Conservation (phyloP, 2,888 invertebrate genomes). For the Pharmacophagus antenor region DNA sequence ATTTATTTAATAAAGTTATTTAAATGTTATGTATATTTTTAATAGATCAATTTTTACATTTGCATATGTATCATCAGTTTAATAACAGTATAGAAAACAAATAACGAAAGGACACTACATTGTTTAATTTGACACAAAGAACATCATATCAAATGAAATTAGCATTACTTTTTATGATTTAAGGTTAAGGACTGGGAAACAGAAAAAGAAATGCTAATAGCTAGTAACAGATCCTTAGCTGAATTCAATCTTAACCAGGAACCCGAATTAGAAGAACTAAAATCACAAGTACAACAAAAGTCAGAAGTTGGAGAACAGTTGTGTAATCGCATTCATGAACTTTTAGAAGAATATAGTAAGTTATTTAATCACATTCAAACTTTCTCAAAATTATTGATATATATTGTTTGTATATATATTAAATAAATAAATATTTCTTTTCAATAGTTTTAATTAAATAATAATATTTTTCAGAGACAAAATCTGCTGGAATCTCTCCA, state of each 20-base stretch:
- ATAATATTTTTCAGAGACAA: constrained; percentile 81
- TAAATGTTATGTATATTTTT: too few species aligned
- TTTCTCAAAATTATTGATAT: neutral
- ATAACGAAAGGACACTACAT: too few species aligned
- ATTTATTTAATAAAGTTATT: too few species aligned
- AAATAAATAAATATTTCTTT: neutral
- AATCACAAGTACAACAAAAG: constrained; percentile 85
- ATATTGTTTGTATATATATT: neutral
- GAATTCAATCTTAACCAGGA: constrained; percentile 94
- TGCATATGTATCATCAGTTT: too few species aligned
- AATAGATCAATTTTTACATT: too few species aligned
- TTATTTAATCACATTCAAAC: neutral
- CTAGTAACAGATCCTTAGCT: constrained; percentile 93
- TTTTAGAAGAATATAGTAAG: constrained; percentile 89
- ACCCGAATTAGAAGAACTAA: constrained; percentile 88
- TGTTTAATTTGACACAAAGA: too few species aligned
- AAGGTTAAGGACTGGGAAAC: constrained; percentile 88
- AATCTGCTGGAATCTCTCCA: constrained; percentile 87
- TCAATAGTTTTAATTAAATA: neutral
- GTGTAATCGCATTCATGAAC: constrained; percentile 86
- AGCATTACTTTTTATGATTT: neutral
- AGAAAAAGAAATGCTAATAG: constrained; percentile 93
- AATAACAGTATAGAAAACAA: too few species aligned
- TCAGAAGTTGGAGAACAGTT: constrained; percentile 85
- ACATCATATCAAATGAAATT: neutral